A percentile compares a stretch with the other conserved stretches of the same genome.
These are phyloP conservation scores for Phalacrocorax brasilianus DNA, from an alignment of 2,113 vertebrate genomes.

Conservation along the genomic window DNA sequence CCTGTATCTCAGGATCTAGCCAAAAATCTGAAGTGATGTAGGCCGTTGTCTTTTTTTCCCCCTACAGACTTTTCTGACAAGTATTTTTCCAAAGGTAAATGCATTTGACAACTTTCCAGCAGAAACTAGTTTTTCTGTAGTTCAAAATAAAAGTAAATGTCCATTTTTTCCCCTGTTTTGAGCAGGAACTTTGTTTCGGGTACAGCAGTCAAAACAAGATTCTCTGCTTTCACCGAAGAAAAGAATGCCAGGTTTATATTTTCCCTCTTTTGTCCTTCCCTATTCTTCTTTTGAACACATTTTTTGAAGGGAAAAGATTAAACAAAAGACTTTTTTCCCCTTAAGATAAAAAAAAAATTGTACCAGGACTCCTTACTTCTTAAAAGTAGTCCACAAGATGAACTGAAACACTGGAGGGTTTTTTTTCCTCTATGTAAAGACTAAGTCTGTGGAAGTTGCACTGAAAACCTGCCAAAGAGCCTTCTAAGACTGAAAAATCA, in stretches of 20 bases:
- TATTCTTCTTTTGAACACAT: neutral
- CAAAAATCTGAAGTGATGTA: neutral
- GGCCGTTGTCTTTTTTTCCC: neutral
- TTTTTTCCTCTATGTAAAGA: constrained; percentile 12
- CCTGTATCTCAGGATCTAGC: neutral
- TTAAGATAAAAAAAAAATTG: neutral
- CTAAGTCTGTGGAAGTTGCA: neutral
- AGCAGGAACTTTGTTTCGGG: neutral
- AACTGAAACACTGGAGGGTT: neutral
- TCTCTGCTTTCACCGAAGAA: neutral
- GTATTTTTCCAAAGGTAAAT: neutral
- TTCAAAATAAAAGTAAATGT: neutral
- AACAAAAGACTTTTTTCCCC: neutral
- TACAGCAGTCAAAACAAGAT: neutral
- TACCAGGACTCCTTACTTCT: neutral
- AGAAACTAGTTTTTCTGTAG: neutral
- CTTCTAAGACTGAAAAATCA: constrained; percentile 16
- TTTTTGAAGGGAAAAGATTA: neutral
- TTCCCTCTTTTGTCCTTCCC: neutral
- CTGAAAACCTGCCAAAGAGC: neutral
- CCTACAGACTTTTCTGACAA: neutral
- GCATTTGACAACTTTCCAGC: neutral
- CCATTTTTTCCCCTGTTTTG: neutral
- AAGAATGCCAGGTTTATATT: neutral
- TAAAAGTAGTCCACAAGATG: constrained; percentile 15